These are phyloP conservation scores for Pteronotus mesoamericanus DNA, from an alignment of 2,797 vertebrate genomes.

Conservation along the genomic window DNA sequence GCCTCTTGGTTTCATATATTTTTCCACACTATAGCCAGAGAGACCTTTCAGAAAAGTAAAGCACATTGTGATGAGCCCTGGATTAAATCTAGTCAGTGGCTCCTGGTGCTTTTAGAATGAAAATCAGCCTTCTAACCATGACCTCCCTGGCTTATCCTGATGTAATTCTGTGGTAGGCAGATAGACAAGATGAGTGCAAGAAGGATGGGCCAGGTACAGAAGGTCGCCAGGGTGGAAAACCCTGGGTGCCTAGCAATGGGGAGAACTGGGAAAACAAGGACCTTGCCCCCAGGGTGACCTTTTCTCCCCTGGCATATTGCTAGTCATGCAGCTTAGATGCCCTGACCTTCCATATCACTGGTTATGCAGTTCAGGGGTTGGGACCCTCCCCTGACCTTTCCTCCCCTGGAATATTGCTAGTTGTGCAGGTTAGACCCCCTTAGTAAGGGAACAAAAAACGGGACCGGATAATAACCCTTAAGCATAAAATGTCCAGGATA, in stretches of 20 bases:
- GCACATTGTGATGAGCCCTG: background rate
- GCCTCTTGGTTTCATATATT: background rate
- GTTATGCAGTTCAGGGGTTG: too few species aligned
- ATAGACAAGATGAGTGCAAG: background rate
- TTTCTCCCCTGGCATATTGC: background rate
- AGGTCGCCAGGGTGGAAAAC: background rate
- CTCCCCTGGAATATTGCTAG: too few species aligned
- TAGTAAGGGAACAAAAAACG: background rate
- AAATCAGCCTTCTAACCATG: background rate
- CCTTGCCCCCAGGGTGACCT: background rate
- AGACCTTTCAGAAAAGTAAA: background rate
- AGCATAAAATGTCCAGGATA: background rate
- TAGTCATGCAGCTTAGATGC: too few species aligned
- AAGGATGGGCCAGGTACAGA: background rate
- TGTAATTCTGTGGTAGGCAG: background rate
- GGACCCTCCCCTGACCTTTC: too few species aligned
- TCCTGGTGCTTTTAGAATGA: background rate
- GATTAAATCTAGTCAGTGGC: background rate
- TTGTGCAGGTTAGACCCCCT: background rate
- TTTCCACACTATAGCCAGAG: background rate
- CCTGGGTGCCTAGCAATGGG: too few species aligned
- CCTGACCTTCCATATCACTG: too few species aligned
- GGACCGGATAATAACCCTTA: background rate
- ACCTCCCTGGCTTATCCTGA: background rate
- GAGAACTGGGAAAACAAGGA: too few species aligned